Conservation (phyloP, 2,797 vertebrate species). For the Parauchenoglanis punctatus region DNA sequence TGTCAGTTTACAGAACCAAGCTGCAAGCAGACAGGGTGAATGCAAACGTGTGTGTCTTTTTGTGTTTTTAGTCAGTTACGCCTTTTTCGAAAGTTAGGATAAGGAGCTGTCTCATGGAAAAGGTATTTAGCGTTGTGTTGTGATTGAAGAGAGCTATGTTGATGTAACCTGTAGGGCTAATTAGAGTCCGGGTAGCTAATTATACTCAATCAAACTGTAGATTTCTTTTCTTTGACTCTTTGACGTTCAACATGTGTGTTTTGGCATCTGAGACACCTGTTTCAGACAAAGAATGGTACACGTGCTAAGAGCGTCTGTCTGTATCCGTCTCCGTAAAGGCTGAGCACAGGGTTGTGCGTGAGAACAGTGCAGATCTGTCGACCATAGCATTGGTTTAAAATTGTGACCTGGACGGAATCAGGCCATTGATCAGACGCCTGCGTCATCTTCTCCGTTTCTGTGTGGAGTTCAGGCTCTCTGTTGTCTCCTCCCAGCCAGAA, state of each 20-base stretch:
- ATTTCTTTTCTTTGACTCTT: constrained; percentile 57
- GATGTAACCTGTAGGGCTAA: constrained; percentile 35
- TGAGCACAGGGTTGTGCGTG: background rate
- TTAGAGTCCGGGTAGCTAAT: constrained; percentile 65
- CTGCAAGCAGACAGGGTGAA: background rate
- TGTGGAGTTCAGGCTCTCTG: background rate
- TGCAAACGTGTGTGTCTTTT: background rate
- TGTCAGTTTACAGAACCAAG: constrained; percentile 8
- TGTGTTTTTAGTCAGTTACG: too few species aligned
- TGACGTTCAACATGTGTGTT: constrained; percentile 46
- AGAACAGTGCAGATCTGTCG: background rate
- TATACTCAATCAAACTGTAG: constrained; percentile 63
- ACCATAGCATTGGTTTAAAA: background rate
- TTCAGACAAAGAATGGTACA: constrained; percentile 54
- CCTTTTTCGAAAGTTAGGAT: background rate
- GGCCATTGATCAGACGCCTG: constrained; percentile 2
- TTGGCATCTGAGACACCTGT: constrained; percentile 62
- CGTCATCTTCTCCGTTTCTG: background rate
- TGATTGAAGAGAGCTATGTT: constrained; percentile 3
- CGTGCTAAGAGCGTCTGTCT: constrained; percentile 18
- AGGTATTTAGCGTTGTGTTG: background rate
- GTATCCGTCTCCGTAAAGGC: constrained; percentile 1
- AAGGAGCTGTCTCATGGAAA: background rate
- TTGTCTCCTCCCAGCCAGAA: background rate
- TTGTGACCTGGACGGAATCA: background rate